phyloP scores from a whole-genome alignment of 2,888 invertebrate species.

The Oscheius myriophilus region DNA sequence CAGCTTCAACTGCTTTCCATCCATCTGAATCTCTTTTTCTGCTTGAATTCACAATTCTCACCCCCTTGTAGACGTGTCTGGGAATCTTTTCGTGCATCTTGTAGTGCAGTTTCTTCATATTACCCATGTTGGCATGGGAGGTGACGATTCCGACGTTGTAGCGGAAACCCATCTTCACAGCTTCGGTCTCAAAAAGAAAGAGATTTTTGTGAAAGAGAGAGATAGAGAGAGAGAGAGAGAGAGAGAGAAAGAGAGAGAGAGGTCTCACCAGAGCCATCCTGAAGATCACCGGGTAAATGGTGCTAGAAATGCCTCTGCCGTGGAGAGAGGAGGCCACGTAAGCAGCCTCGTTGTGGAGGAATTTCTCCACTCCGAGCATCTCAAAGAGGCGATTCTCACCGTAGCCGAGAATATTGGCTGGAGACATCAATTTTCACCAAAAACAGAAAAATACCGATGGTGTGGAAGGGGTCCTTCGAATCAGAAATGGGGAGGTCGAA shows the following conservation, averaged over 20 bases:
- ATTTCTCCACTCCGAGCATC: slow-evolving; percentile 7
- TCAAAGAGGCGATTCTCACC: slow-evolving; percentile 1
- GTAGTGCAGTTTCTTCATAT: slow-evolving; percentile 16
- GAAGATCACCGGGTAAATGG: slow-evolving; percentile 8
- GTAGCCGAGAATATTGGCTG: background rate
- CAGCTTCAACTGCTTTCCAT: slow-evolving; percentile 3
- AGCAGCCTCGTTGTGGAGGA: slow-evolving; percentile 16
- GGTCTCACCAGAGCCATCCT: background rate
- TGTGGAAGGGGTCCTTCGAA: background rate
- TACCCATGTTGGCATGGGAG: slow-evolving; percentile 5
- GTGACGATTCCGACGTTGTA: slow-evolving; percentile 17
- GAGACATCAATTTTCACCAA: too few relatives aligned
- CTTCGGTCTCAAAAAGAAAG: too few relatives aligned
- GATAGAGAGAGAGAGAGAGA: too few relatives aligned
- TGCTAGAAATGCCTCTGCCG: slow-evolving; percentile 6
- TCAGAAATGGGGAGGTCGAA: background rate
- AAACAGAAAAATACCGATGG: too few relatives aligned
- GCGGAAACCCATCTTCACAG: slow-evolving; percentile 1
- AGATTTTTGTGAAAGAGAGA: too few relatives aligned
- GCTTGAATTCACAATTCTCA: too few relatives aligned
- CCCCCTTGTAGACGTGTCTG: background rate
- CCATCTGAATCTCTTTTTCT: background rate
- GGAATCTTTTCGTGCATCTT: slow-evolving; percentile 1
- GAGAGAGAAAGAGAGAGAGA: too few relatives aligned
- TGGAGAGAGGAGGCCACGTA: slow-evolving; percentile 6